These are phyloP conservation scores for Megalops cyprinoides DNA, from an alignment of 2,797 vertebrate species.

Conservation along the genomic window DNA sequence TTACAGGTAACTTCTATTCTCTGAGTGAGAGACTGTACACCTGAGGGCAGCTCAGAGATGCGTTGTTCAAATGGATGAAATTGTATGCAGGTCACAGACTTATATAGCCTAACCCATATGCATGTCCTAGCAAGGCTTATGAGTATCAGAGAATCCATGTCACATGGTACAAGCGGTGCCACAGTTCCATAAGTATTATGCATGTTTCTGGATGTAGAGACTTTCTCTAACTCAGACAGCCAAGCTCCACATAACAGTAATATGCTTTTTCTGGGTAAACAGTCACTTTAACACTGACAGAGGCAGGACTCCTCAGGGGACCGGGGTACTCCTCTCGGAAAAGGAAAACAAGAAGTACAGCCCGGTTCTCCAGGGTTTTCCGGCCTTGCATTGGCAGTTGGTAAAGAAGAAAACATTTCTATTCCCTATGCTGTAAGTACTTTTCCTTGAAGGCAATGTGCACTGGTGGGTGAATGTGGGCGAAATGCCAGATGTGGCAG, in stretches of 20 bases:
- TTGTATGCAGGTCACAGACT: no score
- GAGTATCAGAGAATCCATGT: background rate
- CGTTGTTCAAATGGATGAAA: no score
- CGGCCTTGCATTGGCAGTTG: background rate
- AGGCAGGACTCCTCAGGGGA: background rate
- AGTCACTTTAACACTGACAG: background rate
- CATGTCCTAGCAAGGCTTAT: no score
- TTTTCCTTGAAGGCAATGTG: background rate
- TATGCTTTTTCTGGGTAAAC: background rate
- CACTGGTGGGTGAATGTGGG: background rate
- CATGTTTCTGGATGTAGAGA: no score
- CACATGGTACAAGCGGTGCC: background rate
- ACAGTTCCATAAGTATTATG: background rate
- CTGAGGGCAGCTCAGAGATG: no score
- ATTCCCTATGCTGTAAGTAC: background rate
- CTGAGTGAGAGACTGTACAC: no score
- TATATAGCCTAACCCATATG: no score
- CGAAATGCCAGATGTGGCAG: no score
- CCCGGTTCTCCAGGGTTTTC: background rate
- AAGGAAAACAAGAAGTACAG: background rate
- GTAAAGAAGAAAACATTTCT: background rate
- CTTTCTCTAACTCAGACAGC: no score
- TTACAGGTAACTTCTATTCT: no score
- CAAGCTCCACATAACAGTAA: no score
- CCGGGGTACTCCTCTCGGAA: background rate